Percentiles rank a stretch among this genome's conserved stretches.
Conservation (phyloP, 1,140 invertebrate species). For the Drosophila equinoxialis region DNA sequence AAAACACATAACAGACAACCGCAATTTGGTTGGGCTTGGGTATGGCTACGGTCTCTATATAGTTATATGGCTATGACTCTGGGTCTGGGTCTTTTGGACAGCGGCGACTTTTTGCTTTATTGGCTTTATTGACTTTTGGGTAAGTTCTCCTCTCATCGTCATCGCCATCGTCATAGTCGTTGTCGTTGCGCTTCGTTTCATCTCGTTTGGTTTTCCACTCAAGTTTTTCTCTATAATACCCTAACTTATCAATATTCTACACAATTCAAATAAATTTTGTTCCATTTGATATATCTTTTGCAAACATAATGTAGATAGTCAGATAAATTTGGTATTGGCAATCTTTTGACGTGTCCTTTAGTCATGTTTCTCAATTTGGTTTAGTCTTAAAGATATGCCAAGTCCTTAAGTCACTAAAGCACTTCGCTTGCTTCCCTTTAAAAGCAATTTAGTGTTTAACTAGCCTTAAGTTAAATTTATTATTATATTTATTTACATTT, state of each 20-base stretch:
- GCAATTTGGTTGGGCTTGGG: conserved; percentile 59
- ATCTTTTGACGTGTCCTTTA: no score
- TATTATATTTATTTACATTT: no score
- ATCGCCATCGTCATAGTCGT: neutral
- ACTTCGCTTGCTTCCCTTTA: no score
- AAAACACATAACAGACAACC: conserved; percentile 53
- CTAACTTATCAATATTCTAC: neutral
- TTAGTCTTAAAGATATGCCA: no score
- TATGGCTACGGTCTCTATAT: conserved; percentile 23
- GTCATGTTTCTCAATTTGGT: neutral
- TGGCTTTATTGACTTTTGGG: conserved; percentile 79
- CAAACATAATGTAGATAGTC: no score
- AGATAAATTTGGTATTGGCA: no score
- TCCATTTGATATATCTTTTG: neutral
- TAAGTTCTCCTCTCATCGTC: conserved; percentile 59
- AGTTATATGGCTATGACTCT: conserved; percentile 7
- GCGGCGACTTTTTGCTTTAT: conserved; percentile 70
- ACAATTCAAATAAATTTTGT: neutral
- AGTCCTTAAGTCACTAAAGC: no score
- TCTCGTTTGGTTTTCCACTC: conserved; percentile 51
- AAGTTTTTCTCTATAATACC: conserved; percentile 25
- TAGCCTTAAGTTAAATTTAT: neutral
- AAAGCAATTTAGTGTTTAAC: neutral
- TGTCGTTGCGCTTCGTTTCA: conserved; percentile 34
- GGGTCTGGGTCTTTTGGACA: conserved; percentile 42